A percentile compares a stretch with the other conserved stretches of the same genome.
Conservation (phyloP, 2,113 vertebrate species). For the Trematomus loennbergii region DNA sequence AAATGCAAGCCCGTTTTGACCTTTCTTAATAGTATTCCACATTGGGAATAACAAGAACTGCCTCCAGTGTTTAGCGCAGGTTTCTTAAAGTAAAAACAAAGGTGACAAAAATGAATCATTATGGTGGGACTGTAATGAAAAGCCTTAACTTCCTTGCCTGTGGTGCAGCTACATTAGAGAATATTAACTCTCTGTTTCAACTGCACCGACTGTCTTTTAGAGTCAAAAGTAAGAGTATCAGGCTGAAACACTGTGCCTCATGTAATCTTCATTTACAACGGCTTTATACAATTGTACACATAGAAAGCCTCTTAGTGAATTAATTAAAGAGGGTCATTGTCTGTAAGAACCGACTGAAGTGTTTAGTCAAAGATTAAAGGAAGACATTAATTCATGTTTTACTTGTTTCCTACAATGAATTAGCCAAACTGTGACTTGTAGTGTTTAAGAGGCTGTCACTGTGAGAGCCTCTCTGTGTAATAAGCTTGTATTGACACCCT, state of each 20-base stretch:
- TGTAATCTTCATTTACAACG: not conserved
- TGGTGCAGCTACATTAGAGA: not conserved
- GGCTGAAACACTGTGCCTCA: not conserved
- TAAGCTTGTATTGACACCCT: conserved; percentile 72
- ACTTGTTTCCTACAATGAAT: conserved; percentile 26
- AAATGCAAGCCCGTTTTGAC: no score
- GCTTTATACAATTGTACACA: not conserved
- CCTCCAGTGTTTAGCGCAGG: no score
- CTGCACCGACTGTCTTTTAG: not conserved
- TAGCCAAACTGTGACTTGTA: not conserved
- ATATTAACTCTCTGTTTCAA: not conserved
- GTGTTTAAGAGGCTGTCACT: conserved; percentile 14
- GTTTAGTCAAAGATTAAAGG: conserved; percentile 3
- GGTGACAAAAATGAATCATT: no score
- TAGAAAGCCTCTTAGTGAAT: not conserved
- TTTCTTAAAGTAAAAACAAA: no score
- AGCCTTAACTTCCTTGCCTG: not conserved
- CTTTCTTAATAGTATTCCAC: no score
- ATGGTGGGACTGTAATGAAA: no score
- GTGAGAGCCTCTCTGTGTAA: conserved; percentile 51
- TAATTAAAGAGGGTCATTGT: not conserved
- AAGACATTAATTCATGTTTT: conserved; percentile 18
- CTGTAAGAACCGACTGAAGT: conserved; percentile 15
- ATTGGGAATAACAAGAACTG: no score
- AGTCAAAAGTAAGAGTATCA: not conserved